These are phyloP conservation scores for Drosophila repleta DNA, from an alignment of 1,140 invertebrate species.

Conservation along the genomic window DNA sequence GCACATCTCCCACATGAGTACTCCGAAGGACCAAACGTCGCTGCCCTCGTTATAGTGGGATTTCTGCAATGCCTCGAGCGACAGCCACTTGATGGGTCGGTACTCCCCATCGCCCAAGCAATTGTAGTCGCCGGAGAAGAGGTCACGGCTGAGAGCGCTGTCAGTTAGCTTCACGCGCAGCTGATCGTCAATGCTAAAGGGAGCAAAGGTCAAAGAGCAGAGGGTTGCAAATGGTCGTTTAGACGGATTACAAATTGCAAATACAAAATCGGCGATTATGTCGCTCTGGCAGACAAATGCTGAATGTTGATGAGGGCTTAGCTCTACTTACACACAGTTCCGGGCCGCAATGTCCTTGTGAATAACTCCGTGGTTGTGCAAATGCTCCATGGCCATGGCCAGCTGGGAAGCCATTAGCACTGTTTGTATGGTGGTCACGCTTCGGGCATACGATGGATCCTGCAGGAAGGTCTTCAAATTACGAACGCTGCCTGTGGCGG, in stretches of 20 bases:
- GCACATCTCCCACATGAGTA: conserved; percentile 97
- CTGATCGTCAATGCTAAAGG: conserved; percentile 90
- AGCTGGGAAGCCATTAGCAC: conserved; percentile 97
- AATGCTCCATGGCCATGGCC: conserved; percentile 91
- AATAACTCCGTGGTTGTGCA: conserved; percentile 95
- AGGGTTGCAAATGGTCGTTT: conserved; percentile 11
- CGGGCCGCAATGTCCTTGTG: conserved; percentile 96
- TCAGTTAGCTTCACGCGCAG: conserved; percentile 96
- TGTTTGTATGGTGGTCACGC: conserved; percentile 95
- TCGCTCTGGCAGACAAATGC: not conserved
- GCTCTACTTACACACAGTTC: conserved; percentile 90
- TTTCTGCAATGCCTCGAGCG: conserved; percentile 93
- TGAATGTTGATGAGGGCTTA: not conserved
- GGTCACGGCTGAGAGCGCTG: conserved; percentile 94
- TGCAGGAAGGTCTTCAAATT: conserved; percentile 94
- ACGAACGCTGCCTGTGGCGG: conserved; percentile 90
- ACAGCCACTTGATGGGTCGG: conserved; percentile 97
- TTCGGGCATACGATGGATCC: conserved; percentile 85
- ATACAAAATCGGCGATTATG: not conserved
- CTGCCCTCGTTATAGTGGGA: conserved; percentile 93
- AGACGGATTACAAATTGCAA: not conserved
- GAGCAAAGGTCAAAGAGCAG: not conserved
- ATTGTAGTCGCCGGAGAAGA: conserved; percentile 97
- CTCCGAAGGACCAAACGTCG: conserved; percentile 98
- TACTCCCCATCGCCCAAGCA: conserved; percentile 98